Evolutionary conservation across 2,888 invertebrate species (phyloP).

Genomic region (Microctonus aethiopoides): DNA sequence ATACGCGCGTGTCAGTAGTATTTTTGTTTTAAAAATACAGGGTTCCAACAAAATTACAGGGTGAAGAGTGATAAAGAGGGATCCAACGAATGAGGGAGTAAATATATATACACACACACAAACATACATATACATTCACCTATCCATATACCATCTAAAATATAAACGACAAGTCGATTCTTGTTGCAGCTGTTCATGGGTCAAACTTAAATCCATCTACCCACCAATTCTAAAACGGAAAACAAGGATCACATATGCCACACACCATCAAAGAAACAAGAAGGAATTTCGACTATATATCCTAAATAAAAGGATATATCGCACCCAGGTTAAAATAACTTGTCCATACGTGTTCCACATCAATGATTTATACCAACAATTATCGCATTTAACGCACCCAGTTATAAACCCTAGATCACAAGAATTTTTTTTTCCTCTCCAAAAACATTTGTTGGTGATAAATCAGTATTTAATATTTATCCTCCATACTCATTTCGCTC

Average conservation of each 20-base stretch:
- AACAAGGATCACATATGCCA: neutral
- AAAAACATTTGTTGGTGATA: slow-evolving; percentile 26
- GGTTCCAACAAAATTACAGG: slow-evolving; percentile 37
- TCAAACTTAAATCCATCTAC: slow-evolving; percentile 19
- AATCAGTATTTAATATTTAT: slow-evolving; percentile 21
- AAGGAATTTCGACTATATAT: neutral
- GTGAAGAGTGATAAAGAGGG: slow-evolving; percentile 40
- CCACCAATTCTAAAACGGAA: slow-evolving; percentile 32
- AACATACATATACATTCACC: neutral
- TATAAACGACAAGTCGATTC: slow-evolving; percentile 6
- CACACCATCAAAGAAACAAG: neutral
- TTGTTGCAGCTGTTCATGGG: slow-evolving; percentile 28
- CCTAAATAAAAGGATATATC: neutral
- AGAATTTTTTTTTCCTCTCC: neutral
- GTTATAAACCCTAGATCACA: neutral
- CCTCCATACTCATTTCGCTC: neutral
- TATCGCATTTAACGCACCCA: neutral
- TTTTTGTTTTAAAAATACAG: slow-evolving; percentile 23
- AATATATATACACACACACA: neutral
- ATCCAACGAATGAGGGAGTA: neutral
- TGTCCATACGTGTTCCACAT: neutral
- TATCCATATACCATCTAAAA: neutral
- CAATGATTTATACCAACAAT: slow-evolving; percentile 4
- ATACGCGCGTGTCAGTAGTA: neutral
- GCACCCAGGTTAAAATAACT: neutral